phyloP scores from a whole-genome alignment of 1,140 invertebrate species.

The Aporrectodea caliginosa region DNA sequence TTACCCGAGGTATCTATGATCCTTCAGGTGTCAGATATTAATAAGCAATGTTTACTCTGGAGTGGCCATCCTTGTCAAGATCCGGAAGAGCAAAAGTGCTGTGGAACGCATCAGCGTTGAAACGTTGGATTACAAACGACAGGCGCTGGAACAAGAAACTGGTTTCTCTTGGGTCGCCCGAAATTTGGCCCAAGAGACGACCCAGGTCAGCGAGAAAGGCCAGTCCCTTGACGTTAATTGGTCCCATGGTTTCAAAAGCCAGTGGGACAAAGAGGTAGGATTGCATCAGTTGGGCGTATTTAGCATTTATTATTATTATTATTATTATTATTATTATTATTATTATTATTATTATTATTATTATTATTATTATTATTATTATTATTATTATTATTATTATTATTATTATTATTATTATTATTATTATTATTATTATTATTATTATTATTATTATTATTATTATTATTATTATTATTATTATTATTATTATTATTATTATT shows the following conservation, averaged over 20 bases:
- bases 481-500: conserved; percentile 1
- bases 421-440: neutral
- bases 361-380: conserved; percentile 4
- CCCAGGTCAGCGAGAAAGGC: too few relatives aligned
- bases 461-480: neutral
- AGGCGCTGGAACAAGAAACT: too few relatives aligned
- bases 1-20: too few relatives aligned
- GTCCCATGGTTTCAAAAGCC: neutral
- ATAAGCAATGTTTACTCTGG: too few relatives aligned
- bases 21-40: too few relatives aligned
- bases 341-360: conserved; percentile 4
- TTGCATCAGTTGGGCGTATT: neutral
- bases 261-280: neutral
- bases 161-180: too few relatives aligned
- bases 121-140: too few relatives aligned
- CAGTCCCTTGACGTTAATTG: neutral
- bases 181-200: too few relatives aligned
- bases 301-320: neutral
- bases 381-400: neutral
- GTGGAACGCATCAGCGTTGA: too few relatives aligned
- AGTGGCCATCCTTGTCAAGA: too few relatives aligned
- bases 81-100: too few relatives aligned
- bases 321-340: conserved; percentile 4
- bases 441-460: conserved; percentile 4
- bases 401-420: neutral